Base-by-base conservation (phyloP, 2,888 invertebrate genomes). In the Coelopa pilipes region DNA sequence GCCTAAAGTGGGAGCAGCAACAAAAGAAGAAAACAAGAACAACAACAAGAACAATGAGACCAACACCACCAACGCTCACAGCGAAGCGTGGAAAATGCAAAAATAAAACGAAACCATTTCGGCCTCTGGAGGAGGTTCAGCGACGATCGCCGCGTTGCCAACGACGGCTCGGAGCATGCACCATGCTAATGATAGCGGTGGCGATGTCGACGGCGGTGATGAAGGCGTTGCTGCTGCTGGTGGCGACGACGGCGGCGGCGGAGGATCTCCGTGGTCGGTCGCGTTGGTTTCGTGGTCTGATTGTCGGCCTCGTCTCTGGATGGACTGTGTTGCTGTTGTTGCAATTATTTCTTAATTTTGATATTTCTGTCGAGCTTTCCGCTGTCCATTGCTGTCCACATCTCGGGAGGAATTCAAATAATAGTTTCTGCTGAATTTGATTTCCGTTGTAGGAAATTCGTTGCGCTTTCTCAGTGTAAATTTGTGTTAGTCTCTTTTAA, bases 41-140 rank as follows among this genome's bases (percentile, higher is more conserved):
- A 45, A 55, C 45, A 65, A 45, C 53, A 55, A 9, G 4, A 55
- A 45, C 15, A 60, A 69, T 1, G 55, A 68, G 21, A 60, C 5
- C 13, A 53, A 53, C 13, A 53, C 3, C 13, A 53, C 13, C 13
- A 13, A 57, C 17, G 11, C 17, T 46, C 46, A 11, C 47, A 15
- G 47, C 13, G 46, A 21, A 65, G 65, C 63, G 55, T 71, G 55
- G 63, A 63, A 65, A 71, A 71, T 71, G 53, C 13, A 63, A 46
- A 63, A 46, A 45, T 46, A 24, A 71, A 62, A 24, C 63, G 47
- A 49, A 70, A 69, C 47, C 19, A 53, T 46, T 34, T 34, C 34
- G 34, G 34, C 34, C 34, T 34, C 34, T 34, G 34, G 34, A 34
- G 34, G 34, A 34, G 7, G 34, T 34, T 34, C 34, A 2, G 7